A percentile compares a stretch with the other conserved stretches of the same genome.
phyloP scores from a whole-genome alignment of 2,888 invertebrate species.

The Leptinotarsa rubiginosa region DNA sequence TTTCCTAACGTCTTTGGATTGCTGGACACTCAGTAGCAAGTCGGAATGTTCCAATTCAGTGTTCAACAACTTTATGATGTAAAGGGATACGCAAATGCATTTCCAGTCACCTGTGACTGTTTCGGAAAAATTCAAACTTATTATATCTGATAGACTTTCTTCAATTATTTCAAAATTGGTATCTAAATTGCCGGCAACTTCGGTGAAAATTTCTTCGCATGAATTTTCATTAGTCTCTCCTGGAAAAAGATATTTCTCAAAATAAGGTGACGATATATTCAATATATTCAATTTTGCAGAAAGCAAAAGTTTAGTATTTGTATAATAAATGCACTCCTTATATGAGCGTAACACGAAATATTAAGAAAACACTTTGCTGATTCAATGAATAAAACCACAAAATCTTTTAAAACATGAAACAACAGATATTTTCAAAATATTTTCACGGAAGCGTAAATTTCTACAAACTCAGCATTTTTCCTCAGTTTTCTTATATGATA shows the following conservation, averaged over 20 bases:
- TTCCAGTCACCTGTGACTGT: slow-evolving; percentile 60
- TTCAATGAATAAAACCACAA: too few species aligned
- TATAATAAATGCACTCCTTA: too few species aligned
- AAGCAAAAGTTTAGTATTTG: too few species aligned
- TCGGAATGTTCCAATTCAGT: slow-evolving; percentile 49
- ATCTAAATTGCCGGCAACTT: slow-evolving; percentile 27
- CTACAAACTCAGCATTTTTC: too few species aligned
- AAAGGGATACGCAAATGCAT: slow-evolving; percentile 66
- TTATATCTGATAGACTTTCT: slow-evolving; percentile 30
- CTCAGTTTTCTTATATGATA: too few species aligned
- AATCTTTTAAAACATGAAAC: too few species aligned
- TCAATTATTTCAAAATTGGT: slow-evolving; percentile 38
- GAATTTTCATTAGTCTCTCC: neutral
- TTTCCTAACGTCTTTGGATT: slow-evolving; percentile 74
- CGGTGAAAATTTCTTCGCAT: neutral
- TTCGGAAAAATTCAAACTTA: slow-evolving; percentile 44
- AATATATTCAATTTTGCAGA: too few species aligned
- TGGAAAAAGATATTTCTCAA: neutral
- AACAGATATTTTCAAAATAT: too few species aligned
- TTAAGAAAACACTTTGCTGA: too few species aligned
- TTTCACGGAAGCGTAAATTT: too few species aligned
- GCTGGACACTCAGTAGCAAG: slow-evolving; percentile 73
- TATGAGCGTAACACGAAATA: too few species aligned
- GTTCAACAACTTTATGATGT: slow-evolving; percentile 64
- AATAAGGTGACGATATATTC: too few species aligned